These are phyloP conservation scores for Nipponia nippon DNA, from an alignment of 2,113 vertebrate species.

Conservation along the genomic window DNA sequence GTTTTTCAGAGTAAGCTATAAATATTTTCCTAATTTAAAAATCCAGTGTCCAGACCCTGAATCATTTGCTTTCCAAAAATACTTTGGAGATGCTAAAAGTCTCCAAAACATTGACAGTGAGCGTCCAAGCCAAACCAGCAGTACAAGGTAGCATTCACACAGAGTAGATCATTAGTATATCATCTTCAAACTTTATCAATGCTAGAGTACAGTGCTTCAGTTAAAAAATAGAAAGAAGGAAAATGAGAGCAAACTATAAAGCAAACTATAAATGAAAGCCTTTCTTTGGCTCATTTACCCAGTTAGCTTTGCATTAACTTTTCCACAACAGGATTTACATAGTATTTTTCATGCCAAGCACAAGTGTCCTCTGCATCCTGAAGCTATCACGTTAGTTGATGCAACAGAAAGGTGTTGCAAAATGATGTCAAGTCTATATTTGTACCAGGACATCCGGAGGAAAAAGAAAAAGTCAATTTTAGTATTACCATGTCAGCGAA, in stretches of 20 bases:
- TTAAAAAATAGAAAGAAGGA: background rate
- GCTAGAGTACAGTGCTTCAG: background rate
- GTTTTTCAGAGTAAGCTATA: background rate
- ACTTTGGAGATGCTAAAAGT: background rate
- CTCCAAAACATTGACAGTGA: background rate
- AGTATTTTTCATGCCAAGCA: background rate
- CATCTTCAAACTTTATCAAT: background rate
- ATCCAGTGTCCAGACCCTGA: background rate
- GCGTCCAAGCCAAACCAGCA: background rate
- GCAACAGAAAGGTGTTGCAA: background rate
- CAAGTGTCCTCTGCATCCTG: background rate
- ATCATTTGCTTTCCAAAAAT: background rate
- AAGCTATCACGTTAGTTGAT: background rate
- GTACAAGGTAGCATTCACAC: background rate
- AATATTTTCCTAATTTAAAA: background rate
- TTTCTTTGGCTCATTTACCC: background rate
- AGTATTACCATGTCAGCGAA: background rate
- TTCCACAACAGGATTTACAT: background rate
- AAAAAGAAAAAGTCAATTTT: background rate
- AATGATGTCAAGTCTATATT: background rate
- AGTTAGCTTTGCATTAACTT: background rate
- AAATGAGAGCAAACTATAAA: background rate
- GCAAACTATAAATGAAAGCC: background rate
- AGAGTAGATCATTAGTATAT: background rate
- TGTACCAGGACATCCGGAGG: background rate